Evolutionary conservation across 2,797 vertebrate genomes (phyloP).

Genomic region (Enteromius anoplus): DNA sequence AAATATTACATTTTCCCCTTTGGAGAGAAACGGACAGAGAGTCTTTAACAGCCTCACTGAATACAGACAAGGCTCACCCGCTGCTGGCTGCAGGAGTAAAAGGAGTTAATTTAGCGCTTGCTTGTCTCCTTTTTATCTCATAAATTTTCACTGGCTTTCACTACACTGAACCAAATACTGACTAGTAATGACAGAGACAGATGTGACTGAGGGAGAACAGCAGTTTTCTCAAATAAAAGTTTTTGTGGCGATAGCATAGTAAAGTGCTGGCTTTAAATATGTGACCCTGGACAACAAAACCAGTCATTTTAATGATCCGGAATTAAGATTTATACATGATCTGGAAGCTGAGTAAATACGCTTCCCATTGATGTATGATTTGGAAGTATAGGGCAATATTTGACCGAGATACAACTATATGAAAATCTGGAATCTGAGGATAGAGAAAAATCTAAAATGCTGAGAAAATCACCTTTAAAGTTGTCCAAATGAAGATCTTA

Average conservation of each 20-base stretch:
- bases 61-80: conserved; percentile 20
- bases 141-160: conserved; percentile 38
- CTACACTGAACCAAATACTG: conserved; percentile 4
- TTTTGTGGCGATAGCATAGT: background rate
- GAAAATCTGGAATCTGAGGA: no score
- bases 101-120: conserved; percentile 6
- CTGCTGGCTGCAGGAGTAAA: conserved; percentile 23
- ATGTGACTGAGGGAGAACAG: background rate
- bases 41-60: conserved; percentile 25
- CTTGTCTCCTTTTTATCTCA: conserved; percentile 41
- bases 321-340: no score
- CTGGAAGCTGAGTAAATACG: no score
- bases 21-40: background rate
- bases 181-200: conserved; percentile 10
- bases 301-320: no score
- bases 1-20: conserved; percentile 13
- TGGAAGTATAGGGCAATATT: no score
- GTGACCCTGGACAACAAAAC: no score
- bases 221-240: background rate
- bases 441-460: no score
- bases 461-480: no score
- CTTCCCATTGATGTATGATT: no score
- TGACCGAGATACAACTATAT: no score
- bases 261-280: background rate
- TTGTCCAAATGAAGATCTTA: no score